These are phyloP conservation scores for Dolomedes plantarius DNA, from an alignment of 2,888 invertebrate genomes.

Conservation along the genomic window DNA sequence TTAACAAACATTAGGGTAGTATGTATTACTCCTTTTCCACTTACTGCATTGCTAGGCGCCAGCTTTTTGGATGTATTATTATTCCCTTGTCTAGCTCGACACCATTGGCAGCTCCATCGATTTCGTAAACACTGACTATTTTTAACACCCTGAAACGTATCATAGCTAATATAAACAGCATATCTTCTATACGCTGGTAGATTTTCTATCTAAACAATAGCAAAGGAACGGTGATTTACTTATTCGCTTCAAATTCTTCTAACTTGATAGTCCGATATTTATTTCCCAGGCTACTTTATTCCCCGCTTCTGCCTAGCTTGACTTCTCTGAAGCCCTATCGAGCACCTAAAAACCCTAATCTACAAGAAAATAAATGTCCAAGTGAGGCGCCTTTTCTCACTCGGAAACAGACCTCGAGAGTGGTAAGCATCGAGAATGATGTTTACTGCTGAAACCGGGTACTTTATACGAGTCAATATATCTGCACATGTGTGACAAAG, in stretches of 20 bases:
- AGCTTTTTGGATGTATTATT: too few species aligned
- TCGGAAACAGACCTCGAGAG: background rate
- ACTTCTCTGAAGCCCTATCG: background rate
- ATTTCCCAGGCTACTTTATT: background rate
- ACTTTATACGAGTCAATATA: constrained; percentile 3
- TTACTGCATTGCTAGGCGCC: too few species aligned
- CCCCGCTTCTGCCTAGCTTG: background rate
- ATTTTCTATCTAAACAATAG: too few species aligned
- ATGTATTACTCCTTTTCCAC: too few species aligned
- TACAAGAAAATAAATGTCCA: background rate
- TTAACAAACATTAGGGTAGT: too few species aligned
- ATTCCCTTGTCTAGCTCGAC: too few species aligned
- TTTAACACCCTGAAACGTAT: too few species aligned
- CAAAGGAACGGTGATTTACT: too few species aligned
- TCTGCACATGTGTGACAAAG: background rate
- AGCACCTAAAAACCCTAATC: background rate
- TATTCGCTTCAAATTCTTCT: background rate
- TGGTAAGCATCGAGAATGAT: constrained; percentile 25
- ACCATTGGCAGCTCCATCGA: too few species aligned
- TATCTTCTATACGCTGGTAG: too few species aligned
- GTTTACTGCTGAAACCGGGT: constrained; percentile 33
- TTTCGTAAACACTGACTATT: too few species aligned
- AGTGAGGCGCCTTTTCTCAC: background rate
- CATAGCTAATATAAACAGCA: too few species aligned
- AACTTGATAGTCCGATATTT: background rate